Evolutionary conservation across 92 coral and sea anemone genomes (phyloP), one percentile per base, ranked within the genome.

Genomic region (Palythoa heliodiscus): DNA sequence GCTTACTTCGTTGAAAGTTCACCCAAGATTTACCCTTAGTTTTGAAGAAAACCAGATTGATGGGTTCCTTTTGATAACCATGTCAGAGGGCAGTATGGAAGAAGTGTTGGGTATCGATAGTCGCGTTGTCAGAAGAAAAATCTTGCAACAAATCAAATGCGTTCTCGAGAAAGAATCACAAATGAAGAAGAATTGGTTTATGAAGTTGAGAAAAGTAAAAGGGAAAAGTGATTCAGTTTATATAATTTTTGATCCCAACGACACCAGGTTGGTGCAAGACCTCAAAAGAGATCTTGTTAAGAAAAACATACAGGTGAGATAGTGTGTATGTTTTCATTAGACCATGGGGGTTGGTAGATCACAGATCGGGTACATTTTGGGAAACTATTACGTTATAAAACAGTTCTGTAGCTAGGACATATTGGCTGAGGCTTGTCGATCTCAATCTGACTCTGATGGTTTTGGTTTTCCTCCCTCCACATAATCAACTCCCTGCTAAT

Each of bases 41-140:
- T 96, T 96, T 85, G 98, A 96, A 78, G 98, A 96, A 80, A 87
- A 89, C 87, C 93, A 93, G 86, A 87, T 96, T 70, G 98, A 96
- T 82, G 98, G 98, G 15, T 94, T 63, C 61, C 76, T 94, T 76
- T 77, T 96, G 87, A 82, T 89, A 71, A 88, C 98, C 14, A 53
- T 94, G 71, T 68, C 68, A 5, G 98, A 93, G 35, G 81, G 72
- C 14, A 94, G 89, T 82, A 78, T 96, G 92, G 91, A 89, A 88
- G 92, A 14, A 47, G 84, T 90, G 53, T 79, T 96, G 77, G 90
- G 91, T 83, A 93, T 96, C 58, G 98, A 96, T 83, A 96, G 93
- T 82, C 94, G 89, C 73, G 92, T 91, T 70, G 95, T 90, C 35
- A 89, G 95, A 71, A 87, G 87, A 60, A 96, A 92, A 71, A 84